These are phyloP conservation scores for Arenaria interpres DNA, from an alignment of 2,113 vertebrate genomes.

Conservation along the genomic window DNA sequence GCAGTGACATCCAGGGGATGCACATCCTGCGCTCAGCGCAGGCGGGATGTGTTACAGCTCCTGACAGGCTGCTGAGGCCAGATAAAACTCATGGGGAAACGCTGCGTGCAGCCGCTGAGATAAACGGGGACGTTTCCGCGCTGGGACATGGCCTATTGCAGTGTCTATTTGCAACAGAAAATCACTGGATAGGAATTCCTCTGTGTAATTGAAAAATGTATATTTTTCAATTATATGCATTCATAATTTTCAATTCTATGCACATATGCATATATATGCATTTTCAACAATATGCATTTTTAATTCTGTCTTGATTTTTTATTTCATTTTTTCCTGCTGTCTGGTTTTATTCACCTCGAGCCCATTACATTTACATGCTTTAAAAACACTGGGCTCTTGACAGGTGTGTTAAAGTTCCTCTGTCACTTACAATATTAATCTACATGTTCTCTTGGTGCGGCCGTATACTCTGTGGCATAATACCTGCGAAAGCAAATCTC, in stretches of 20 bases:
- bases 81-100: not conserved
- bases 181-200: not conserved
- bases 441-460: not conserved
- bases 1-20: not conserved
- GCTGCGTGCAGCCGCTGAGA: not conserved
- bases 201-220: not conserved
- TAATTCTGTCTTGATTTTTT: not conserved
- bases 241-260: no score
- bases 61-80: not conserved
- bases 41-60: not conserved
- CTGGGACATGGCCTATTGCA: not conserved
- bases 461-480: not conserved
- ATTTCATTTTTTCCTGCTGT: accelerated
- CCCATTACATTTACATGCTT: not conserved
- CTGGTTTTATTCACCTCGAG: not conserved
- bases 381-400: not conserved
- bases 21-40: not conserved
- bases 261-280: no score
- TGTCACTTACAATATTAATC: not conserved
- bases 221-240: no score
- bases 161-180: not conserved
- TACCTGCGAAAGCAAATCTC: not conserved
- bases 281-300: not conserved
- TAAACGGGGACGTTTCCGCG: not conserved
- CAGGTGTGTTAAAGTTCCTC: not conserved